Conservation (phyloP, 1,140 invertebrate species). For the Drosophila mojavensis region DNA sequence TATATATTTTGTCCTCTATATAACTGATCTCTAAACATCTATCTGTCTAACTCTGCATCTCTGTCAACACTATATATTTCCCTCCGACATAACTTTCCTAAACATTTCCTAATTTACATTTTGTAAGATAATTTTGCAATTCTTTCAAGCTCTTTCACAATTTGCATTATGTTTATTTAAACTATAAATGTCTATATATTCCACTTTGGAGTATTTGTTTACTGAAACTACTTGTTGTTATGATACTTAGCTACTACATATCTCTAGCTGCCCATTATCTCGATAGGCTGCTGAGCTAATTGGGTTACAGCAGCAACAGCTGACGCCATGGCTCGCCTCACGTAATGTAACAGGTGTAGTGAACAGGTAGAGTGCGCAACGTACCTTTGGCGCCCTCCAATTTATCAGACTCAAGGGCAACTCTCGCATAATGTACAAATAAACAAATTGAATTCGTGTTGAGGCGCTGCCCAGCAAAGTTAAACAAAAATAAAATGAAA, state of each 20-base stretch:
- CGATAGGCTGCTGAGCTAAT: background rate
- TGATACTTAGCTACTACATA: background rate
- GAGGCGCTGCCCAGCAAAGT: slow-evolving; percentile 36
- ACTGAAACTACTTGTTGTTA: no score
- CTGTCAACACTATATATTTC: no score
- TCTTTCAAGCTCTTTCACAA: no score
- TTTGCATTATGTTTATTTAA: no score
- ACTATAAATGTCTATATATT: no score
- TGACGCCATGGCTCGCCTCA: background rate
- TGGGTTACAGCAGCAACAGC: background rate
- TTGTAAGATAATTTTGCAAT: no score
- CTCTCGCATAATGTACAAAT: slow-evolving; percentile 48
- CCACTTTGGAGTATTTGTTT: no score
- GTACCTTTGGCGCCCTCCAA: background rate
- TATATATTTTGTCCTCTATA: no score
- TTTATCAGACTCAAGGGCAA: slow-evolving; percentile 37
- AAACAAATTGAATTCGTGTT: slow-evolving; percentile 66
- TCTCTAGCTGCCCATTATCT: background rate
- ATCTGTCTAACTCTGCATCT: no score
- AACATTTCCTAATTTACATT: no score
- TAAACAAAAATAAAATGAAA: slow-evolving; percentile 34
- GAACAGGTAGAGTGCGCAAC: background rate
- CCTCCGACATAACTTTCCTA: no score
- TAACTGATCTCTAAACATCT: no score
- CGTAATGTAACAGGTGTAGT: slow-evolving; percentile 12